phyloP scores from a whole-genome alignment of 2,113 vertebrate genomes.

The Heteronetta atricapilla region DNA sequence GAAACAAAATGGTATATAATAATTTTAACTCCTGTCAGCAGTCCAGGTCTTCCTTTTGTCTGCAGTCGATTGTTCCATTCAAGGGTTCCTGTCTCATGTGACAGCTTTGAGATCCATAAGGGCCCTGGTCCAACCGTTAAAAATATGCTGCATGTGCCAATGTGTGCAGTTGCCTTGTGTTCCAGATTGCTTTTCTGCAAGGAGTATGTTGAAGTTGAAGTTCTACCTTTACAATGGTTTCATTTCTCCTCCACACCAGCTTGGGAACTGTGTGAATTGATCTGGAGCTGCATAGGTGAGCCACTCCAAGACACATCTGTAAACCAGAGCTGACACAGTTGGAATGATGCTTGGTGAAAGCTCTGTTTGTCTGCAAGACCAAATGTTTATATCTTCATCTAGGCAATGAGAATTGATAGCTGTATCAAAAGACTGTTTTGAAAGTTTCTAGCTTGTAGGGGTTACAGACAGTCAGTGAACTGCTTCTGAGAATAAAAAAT shows the following conservation, averaged over 20 bases:
- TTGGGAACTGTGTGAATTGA: background rate
- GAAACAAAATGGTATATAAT: background rate
- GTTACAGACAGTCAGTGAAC: background rate
- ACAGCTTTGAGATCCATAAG: background rate
- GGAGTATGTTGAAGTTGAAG: background rate
- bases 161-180: background rate
- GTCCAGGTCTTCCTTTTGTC: background rate
- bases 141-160: background rate
- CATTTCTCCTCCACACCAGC: background rate
- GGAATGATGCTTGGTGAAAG: background rate
- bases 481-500: background rate
- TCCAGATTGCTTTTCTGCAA: background rate
- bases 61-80: background rate
- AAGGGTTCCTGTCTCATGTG: background rate
- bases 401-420: background rate
- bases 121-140: background rate
- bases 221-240: background rate
- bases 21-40: background rate
- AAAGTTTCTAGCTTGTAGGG: background rate
- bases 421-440: background rate
- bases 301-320: background rate
- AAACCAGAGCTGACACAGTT: fast-evolving
- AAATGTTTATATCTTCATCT: background rate
- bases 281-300: background rate
- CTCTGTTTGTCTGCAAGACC: background rate